Conservation (phyloP, 1,140 invertebrate species). For the Carposina sasakii region DNA sequence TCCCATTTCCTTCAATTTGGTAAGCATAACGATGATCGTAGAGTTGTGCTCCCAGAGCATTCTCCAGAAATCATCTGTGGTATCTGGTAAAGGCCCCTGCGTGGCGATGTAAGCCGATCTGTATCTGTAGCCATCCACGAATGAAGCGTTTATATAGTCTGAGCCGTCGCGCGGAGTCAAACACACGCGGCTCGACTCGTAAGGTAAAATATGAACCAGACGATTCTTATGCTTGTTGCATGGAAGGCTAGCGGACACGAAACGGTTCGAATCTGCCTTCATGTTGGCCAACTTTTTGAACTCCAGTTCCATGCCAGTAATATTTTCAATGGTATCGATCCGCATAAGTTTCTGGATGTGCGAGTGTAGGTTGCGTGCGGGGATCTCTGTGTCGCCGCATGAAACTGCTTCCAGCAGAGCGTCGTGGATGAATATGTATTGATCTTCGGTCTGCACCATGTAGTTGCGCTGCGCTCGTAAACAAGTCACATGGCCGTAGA, state of each 20-base stretch:
- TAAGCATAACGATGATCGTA: slow-evolving; percentile 99
- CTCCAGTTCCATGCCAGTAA: slow-evolving; percentile 98
- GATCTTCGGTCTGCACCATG: slow-evolving; percentile 99
- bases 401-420: slow-evolving; percentile 95
- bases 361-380: slow-evolving; percentile 91
- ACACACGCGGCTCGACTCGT: slow-evolving; percentile 95
- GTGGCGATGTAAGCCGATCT: slow-evolving; percentile 97
- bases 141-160: slow-evolving; percentile 99
- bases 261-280: slow-evolving; percentile 94
- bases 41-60: slow-evolving; percentile 99
- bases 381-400: slow-evolving; percentile 94
- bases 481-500: slow-evolving; percentile 98
- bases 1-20: slow-evolving; percentile 97
- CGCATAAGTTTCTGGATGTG: slow-evolving; percentile 96
- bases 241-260: slow-evolving; percentile 95
- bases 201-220: slow-evolving; percentile 97
- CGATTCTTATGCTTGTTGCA: slow-evolving; percentile 99
- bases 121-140: slow-evolving; percentile 96
- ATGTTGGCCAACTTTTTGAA: slow-evolving; percentile 98
- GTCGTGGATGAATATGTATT: slow-evolving; percentile 99
- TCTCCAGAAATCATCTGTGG: slow-evolving; percentile 98
- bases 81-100: slow-evolving; percentile 96
- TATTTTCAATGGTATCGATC: slow-evolving; percentile 85
- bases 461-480: slow-evolving; percentile 97
- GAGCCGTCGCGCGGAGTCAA: slow-evolving; percentile 95